phyloP scores from a whole-genome alignment of 1,140 invertebrate species.

The Lanistes nyassanus region DNA sequence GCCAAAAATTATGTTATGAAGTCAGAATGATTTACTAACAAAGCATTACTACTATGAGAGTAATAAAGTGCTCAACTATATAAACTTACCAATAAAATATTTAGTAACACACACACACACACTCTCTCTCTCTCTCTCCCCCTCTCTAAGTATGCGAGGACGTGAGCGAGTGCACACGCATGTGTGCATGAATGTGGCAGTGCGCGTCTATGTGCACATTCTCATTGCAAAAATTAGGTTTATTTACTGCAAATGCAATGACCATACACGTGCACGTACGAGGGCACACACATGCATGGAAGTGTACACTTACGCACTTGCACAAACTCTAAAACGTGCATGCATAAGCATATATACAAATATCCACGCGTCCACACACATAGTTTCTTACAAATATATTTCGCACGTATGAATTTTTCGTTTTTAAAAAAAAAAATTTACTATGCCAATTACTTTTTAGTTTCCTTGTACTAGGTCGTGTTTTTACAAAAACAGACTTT shows the following conservation, averaged over 20 bases:
- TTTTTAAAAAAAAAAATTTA: background rate
- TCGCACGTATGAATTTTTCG: background rate
- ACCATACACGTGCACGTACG: background rate
- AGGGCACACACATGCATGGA: conserved; percentile 7
- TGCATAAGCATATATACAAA: background rate
- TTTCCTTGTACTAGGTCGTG: too few relatives aligned
- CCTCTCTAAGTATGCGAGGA: too few relatives aligned
- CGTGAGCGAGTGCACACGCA: too few relatives aligned
- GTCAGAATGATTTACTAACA: background rate
- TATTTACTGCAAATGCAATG: too few relatives aligned
- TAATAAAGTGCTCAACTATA: background rate
- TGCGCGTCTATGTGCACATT: too few relatives aligned
- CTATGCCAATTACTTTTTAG: background rate
- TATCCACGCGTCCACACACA: conserved; percentile 7
- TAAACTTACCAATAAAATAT: background rate
- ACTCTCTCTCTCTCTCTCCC: background rate
- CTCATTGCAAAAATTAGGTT: too few relatives aligned
- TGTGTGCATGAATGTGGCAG: too few relatives aligned
- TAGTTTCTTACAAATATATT: background rate
- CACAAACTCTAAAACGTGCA: background rate
- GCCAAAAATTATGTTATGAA: background rate
- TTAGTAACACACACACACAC: background rate
- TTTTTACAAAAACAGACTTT: too few relatives aligned
- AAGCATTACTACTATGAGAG: background rate
- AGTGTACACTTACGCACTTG: conserved; percentile 9